Conservation (phyloP, 2,113 vertebrate genomes). For the Circaetus cinerascens region DNA sequence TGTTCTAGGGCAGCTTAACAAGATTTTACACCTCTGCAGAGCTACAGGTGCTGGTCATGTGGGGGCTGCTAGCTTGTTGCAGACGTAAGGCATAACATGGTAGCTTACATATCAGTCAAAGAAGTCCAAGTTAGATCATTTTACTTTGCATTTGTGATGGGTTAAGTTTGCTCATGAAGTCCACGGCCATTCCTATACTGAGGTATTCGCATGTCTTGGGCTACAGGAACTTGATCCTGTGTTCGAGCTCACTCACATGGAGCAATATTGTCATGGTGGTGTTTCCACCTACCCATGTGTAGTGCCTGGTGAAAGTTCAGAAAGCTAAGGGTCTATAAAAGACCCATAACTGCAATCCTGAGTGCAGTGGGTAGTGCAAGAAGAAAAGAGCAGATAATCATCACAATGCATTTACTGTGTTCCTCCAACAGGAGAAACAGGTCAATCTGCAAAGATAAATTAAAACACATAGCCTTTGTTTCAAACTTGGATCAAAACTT, state of each 20-base stretch:
- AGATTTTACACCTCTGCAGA: background rate
- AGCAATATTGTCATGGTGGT: background rate
- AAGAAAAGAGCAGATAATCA: background rate
- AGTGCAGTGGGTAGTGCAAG: background rate
- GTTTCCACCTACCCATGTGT: background rate
- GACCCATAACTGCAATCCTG: background rate
- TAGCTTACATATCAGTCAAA: background rate
- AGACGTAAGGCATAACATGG: background rate
- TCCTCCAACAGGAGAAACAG: background rate
- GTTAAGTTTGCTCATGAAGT: background rate
- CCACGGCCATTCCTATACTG: background rate
- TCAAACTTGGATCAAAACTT: background rate
- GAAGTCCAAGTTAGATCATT: background rate
- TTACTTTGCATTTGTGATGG: background rate
- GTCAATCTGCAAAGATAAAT: background rate
- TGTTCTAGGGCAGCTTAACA: background rate
- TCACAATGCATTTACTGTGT: background rate
- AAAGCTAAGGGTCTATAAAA: background rate
- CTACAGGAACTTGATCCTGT: background rate
- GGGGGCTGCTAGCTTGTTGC: background rate
- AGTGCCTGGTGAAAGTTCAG: background rate
- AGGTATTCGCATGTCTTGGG: background rate
- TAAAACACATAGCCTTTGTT: background rate
- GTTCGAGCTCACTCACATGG: background rate
- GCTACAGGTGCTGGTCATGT: background rate